Percentiles rank a stretch among this genome's conserved stretches.
Conservation (phyloP, 2,113 vertebrate species). For the Ceyx margarethae region DNA sequence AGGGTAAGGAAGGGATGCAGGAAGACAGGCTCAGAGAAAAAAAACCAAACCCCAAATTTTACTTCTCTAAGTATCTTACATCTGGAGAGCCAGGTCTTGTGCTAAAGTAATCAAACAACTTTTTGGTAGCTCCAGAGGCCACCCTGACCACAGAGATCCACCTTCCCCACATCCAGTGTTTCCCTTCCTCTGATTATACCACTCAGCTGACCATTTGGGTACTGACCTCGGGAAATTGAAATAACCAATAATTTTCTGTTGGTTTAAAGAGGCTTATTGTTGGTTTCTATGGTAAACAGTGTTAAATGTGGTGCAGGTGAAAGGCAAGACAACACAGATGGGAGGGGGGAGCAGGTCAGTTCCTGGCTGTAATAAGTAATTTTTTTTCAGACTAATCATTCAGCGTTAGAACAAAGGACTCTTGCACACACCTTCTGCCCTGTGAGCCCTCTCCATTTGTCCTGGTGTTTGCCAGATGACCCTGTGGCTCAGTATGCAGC, state of each 20-base stretch:
- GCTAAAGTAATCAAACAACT: not conserved
- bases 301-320: not conserved
- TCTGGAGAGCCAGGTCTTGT: not conserved
- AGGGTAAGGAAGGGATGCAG: not conserved
- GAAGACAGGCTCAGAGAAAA: not conserved
- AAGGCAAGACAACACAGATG: not conserved
- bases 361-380: not conserved
- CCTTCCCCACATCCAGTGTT: not conserved
- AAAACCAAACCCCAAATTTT: not conserved
- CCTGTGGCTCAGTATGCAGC: not conserved
- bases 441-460: not conserved
- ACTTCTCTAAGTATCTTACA: not conserved
- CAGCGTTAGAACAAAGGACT: not conserved
- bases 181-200: not conserved
- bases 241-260: not conserved
- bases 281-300: not conserved
- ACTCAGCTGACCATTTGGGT: not conserved
- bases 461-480: not conserved
- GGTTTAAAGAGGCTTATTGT: not conserved
- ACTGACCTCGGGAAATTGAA: not conserved
- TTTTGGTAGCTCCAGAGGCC: not conserved
- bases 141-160: not conserved
- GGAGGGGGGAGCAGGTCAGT: not conserved
- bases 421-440: not conserved
- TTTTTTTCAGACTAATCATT: not conserved